These are phyloP conservation scores for Zosterops borbonicus DNA, from an alignment of 2,113 vertebrate species.

Conservation along the genomic window DNA sequence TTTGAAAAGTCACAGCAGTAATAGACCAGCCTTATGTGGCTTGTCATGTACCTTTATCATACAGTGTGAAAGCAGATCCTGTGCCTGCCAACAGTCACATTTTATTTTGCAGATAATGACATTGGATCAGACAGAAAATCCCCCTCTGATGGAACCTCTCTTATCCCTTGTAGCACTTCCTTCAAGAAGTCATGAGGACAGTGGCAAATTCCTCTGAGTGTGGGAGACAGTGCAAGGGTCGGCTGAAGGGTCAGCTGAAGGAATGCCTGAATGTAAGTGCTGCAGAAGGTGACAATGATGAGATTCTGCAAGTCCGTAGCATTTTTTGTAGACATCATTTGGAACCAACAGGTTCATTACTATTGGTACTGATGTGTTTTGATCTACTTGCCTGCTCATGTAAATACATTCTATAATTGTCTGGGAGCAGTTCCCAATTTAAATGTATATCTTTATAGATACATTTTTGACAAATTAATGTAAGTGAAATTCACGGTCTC, in stretches of 20 bases:
- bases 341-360: neutral
- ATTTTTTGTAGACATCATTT: neutral
- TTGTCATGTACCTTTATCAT: neutral
- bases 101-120: neutral
- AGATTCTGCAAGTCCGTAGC: neutral
- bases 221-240: neutral
- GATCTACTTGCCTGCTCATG: neutral
- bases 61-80: rapidly evolving
- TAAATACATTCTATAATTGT: neutral
- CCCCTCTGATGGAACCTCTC: rapidly evolving
- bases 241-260: neutral
- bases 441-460: neutral
- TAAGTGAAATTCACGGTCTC: neutral
- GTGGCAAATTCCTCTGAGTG: neutral
- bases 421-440: neutral
- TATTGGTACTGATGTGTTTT: neutral
- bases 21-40: neutral
- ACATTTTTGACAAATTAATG: neutral
- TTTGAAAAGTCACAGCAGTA: neutral
- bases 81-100: neutral
- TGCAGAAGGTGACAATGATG: neutral
- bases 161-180: neutral
- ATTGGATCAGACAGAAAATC: neutral
- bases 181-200: neutral
- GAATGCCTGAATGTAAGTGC: neutral